Conservation (phyloP, 2,113 vertebrate species). For the Rhombomys opimus region DNA sequence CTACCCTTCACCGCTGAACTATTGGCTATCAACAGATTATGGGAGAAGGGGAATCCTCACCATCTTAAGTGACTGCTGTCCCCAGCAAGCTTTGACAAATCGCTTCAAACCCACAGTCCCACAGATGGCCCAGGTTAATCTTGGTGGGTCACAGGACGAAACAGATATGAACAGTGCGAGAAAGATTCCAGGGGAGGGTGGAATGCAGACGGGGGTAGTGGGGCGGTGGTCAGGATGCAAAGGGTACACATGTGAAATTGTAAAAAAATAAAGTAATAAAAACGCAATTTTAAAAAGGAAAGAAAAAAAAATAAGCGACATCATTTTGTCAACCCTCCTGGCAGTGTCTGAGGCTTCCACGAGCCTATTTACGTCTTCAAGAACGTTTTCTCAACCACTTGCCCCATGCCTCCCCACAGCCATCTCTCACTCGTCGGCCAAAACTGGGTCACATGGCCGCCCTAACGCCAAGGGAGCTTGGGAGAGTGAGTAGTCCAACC, state of each 20-base stretch:
- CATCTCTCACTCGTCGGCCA: not conserved
- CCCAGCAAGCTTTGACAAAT: not conserved
- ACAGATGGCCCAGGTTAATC: not conserved
- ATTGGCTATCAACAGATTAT: not conserved
- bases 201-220: not conserved
- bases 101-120: not conserved
- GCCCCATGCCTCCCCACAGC: fast-evolving
- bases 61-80: not conserved
- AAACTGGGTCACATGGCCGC: not conserved
- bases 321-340: not conserved
- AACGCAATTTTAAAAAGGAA: not conserved
- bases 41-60: not conserved
- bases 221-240: not conserved
- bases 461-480: not conserved
- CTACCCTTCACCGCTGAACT: not conserved
- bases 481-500: not conserved
- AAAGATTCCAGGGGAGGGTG: not conserved
- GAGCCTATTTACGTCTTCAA: not conserved
- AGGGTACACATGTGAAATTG: not conserved
- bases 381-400: conserved; percentile 3
- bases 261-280: not conserved
- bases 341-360: not conserved
- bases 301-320: not conserved
- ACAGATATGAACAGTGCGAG: not conserved
- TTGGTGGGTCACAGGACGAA: not conserved